A percentile compares a stretch with the other conserved stretches of the same genome.
phyloP scores from a whole-genome alignment of 2,888 invertebrate species.

The Stenurella melanura region DNA sequence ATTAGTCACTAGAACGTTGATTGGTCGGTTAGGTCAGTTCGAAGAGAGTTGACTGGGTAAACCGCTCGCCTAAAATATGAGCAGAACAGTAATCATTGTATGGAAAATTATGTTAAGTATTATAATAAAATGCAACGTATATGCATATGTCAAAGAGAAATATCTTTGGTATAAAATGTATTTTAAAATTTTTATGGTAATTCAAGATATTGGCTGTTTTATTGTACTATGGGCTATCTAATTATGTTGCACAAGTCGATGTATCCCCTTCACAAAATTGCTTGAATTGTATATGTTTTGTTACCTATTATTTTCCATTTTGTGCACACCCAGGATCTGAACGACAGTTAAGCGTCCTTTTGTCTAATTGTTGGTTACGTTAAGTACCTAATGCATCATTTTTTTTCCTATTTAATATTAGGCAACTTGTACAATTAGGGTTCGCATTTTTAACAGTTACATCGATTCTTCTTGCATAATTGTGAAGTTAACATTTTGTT shows the following conservation, averaged over 20 bases:
- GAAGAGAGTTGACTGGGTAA: no score
- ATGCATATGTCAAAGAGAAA: no score
- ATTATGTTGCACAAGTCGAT: slow-evolving; percentile 58
- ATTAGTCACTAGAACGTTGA: no score
- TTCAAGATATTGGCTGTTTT: slow-evolving; percentile 35
- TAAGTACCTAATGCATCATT: slow-evolving; percentile 38
- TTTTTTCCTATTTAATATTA: slow-evolving; percentile 34
- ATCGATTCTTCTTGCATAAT: slow-evolving; percentile 14
- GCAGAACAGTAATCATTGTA: no score
- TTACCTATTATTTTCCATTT: slow-evolving; percentile 63
- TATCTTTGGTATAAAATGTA: no score
- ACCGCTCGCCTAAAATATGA: no score
- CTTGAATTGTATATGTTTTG: slow-evolving; percentile 64
- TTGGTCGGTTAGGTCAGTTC: no score
- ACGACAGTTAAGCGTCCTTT: slow-evolving; percentile 67
- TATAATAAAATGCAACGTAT: no score
- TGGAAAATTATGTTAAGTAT: no score
- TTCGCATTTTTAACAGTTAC: slow-evolving; percentile 37
- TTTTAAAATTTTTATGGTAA: no score
- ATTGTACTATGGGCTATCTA: slow-evolving; percentile 8
- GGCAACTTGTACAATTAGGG: slow-evolving; percentile 28
- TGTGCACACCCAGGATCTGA: slow-evolving; percentile 69
- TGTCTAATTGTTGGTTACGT: slow-evolving; percentile 60
- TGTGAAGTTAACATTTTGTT: slow-evolving; percentile 15
- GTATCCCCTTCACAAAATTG: slow-evolving; percentile 59